Evolutionary conservation across 2,888 invertebrate genomes (phyloP).

Genomic region (Drosophila buzzatii): DNA sequence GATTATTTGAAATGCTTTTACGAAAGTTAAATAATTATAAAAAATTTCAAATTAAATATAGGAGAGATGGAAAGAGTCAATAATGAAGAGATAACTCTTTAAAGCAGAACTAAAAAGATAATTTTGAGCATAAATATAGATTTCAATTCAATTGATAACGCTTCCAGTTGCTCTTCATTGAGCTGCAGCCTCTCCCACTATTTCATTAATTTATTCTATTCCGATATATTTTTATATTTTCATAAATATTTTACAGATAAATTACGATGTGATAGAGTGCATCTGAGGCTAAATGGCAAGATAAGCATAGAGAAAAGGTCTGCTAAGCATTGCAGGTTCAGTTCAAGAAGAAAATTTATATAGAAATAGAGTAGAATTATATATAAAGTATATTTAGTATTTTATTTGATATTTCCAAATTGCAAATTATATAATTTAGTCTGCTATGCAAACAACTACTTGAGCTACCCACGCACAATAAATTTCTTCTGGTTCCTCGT

Average conservation of each 20-base stretch:
- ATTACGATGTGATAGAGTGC: not conserved
- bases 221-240: not conserved
- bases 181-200: not conserved
- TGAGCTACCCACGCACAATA: slow-evolving; percentile 13
- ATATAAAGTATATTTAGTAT: too few species aligned
- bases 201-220: not conserved
- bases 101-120: not conserved
- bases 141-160: not conserved
- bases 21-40: too few species aligned
- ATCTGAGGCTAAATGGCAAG: not conserved
- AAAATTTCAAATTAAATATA: too few species aligned
- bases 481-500: slow-evolving; percentile 12
- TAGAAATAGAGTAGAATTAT: too few species aligned
- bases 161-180: not conserved
- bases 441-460: slow-evolving; percentile 8
- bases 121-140: not conserved
- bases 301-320: not conserved
- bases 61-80: too few species aligned
- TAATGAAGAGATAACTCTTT: too few species aligned
- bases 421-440: too few species aligned
- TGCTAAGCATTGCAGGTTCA: not conserved
- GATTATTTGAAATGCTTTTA: too few species aligned
- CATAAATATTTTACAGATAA: not conserved
- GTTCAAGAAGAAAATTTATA: not conserved
- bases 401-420: too few species aligned